These are phyloP conservation scores for Carabus problematicus DNA, from an alignment of 2,888 invertebrate species.

Conservation along the genomic window DNA sequence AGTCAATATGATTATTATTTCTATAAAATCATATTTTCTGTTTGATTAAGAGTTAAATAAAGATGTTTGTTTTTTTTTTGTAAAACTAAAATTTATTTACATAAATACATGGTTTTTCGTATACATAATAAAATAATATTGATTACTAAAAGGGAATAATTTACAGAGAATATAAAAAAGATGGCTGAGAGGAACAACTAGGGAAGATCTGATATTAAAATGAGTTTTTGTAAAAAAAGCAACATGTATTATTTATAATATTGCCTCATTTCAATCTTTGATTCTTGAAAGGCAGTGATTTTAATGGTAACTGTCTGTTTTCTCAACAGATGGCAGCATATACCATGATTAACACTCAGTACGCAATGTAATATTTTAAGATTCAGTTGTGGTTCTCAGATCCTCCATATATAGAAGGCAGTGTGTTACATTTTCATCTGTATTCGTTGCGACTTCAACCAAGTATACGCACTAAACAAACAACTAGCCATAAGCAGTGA, in stretches of 20 bases:
- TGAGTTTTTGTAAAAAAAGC: not conserved
- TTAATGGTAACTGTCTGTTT: not conserved
- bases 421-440: constrained; percentile 35
- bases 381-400: not conserved
- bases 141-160: constrained; percentile 22
- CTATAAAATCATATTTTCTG: constrained; percentile 14
- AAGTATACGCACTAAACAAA: constrained; percentile 62
- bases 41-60: constrained; percentile 12
- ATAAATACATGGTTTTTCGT: constrained; percentile 19
- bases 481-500: constrained; percentile 67
- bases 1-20: constrained; percentile 9
- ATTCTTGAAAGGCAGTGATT: constrained; percentile 2
- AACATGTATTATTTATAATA: constrained; percentile 1
- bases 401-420: constrained; percentile 20
- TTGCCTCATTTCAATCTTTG: not conserved
- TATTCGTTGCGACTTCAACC: constrained; percentile 59
- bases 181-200: constrained; percentile 40
- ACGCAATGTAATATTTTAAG: no score
- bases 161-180: constrained; percentile 37
- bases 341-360: no score
- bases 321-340: not conserved
- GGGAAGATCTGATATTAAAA: not conserved
- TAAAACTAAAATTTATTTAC: constrained; percentile 33
- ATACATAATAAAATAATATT: constrained; percentile 23
- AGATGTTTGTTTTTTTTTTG: constrained; percentile 15